Base-by-base conservation (phyloP, 2,797 vertebrate species). In the Melanotaenia pygmaea region DNA sequence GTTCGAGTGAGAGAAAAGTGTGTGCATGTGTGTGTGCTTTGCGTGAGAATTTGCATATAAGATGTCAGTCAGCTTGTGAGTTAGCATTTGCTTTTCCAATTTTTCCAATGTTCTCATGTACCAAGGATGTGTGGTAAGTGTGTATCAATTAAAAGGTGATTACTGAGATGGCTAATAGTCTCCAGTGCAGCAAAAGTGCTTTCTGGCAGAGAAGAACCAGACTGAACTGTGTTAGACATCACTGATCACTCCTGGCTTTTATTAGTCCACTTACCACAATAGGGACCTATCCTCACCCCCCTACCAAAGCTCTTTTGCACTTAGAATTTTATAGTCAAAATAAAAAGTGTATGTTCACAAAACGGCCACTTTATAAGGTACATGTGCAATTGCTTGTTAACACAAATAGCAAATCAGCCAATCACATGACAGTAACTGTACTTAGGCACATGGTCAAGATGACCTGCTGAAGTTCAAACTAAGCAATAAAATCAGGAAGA, bases 61-160 rank as follows among this genome's bases (percentile, higher is more conserved):
- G 62, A 45, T 74, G 63, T 70, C 47, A 62, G 60, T 82, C 68
- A 77, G 73, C 59, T 60, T 58, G 61, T 60, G 45, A 73, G 60
- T n/a, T 35, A 63, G 72, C 81, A 70, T 85, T 77, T 88, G 76
- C 77, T 72, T 86, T 75, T 72, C 47, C 47, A 50, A 50, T 50
- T n/a, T 59, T 70, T n/a, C 20, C 45, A 57, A 59, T 59, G 67
- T 34, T 72, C 47, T 70, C 50, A 24, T 20, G 14, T 16, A 9
- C n/a, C n/a, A 9, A 22, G 47, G 47, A 35, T 28, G 65, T 54
- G 59, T 32, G 32, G 32, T 24, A 38, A 16, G 51, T 47, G n/a
- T 37, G 40, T 28, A 35, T 8, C 26, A 7, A 72, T 64, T 65
- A 43, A 78, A 70, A 76, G 45, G 65, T 75, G 72, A 73, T 64